A percentile compares a stretch with the other conserved stretches of the same genome.
Evolutionary conservation across 2,113 vertebrate species (phyloP).

Genomic region (Solenodon paradoxus): DNA sequence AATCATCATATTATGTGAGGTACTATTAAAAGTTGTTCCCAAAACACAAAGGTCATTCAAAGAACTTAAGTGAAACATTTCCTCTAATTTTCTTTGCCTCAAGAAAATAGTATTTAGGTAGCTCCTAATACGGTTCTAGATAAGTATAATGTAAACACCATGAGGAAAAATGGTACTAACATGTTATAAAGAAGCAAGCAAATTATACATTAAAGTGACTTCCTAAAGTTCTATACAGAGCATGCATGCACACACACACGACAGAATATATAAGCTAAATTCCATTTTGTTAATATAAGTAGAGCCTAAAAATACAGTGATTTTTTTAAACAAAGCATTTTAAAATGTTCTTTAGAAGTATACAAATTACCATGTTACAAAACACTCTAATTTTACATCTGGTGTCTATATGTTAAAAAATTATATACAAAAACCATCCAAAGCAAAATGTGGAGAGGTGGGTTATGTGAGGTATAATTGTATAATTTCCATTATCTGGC

Average conservation of each 20-base stretch:
- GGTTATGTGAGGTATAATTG: neutral
- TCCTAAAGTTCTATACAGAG: neutral
- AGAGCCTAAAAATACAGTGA: neutral
- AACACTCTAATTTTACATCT: slow-evolving; percentile 13
- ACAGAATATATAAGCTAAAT: neutral
- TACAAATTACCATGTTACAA: neutral
- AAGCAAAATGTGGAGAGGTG: slow-evolving; percentile 24
- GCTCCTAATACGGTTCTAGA: neutral
- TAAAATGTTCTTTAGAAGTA: neutral
- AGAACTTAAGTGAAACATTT: slow-evolving; percentile 9
- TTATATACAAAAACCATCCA: neutral
- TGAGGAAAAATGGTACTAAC: neutral
- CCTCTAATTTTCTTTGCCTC: neutral
- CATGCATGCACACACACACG: neutral
- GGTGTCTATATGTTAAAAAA: neutral
- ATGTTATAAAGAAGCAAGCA: neutral
- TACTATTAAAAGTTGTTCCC: slow-evolving; percentile 17
- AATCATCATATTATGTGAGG: neutral
- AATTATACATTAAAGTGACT: slow-evolving; percentile 7
- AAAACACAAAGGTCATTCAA: slow-evolving; percentile 24
- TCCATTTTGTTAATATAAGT: slow-evolving; percentile 1
- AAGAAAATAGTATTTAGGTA: neutral
- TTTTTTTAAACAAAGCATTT: slow-evolving; percentile 26
- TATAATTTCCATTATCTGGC: neutral
- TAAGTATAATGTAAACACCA: neutral